Evolutionary conservation across 2,888 invertebrate species (phyloP), one percentile per base, ranked within the genome.

Genomic region (Diplazon laetatorius): DNA sequence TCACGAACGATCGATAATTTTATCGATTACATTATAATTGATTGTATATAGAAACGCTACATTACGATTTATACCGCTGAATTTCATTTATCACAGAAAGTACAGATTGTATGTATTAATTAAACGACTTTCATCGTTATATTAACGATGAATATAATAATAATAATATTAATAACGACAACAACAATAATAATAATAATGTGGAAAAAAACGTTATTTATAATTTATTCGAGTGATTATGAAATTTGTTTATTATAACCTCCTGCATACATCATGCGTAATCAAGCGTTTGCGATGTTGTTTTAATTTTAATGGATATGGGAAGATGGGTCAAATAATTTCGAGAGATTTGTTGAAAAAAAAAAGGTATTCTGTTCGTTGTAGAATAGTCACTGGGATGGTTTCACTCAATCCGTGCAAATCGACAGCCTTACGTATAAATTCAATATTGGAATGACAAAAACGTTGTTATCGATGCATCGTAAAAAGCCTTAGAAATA

Each of bases 81-180:
- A 57, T 69, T 37, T 30, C 57, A 35, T 69, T 69, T 69, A 69
- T 69, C 69, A 69, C 69, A 69, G 69, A 55, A 25, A 35, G 18
- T 35, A 46, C 57, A 22, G 57, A 46, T n/a, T 35, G 35, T 59
- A 59, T 30, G 57, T 35, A 22, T 44, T 57, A 55, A 10, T 44
- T 18, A 30, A 9, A n/a, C 30, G 55, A 18, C 5, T 44, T 57
- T 55, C 55, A 44, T 55, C 30, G 25, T 59, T 46, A 9, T 46
- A 57, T n/a, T 5, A 66, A 46, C 57, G 37, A 37, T 37, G 8
- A 50, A 37, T 50, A 9, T 65, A 63, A 30, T 44, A 44, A n/a
- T 62, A 16, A 16, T 62, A 35, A 30, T 46, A 12, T 5, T 22
- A 60, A 22, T 37, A 37, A 50, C 6, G 6, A 30, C 6, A 30